Percentiles rank a stretch among this genome's conserved stretches.
Conservation (phyloP, 2,113 vertebrate species). For the Protobothrops flavoviridis region DNA sequence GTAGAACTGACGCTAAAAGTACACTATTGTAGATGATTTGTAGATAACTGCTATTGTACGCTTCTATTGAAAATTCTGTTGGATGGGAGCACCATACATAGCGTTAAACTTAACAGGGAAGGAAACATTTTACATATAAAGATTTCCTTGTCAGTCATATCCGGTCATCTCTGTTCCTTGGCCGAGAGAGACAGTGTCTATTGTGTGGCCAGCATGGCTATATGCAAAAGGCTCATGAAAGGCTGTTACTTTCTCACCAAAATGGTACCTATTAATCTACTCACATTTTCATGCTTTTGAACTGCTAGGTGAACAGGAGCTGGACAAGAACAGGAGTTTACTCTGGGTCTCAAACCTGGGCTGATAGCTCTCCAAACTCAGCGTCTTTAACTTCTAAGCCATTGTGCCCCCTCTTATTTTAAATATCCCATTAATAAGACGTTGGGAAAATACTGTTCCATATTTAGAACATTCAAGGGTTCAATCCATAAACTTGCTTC, state of each 20-base stretch:
- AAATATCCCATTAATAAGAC: not conserved
- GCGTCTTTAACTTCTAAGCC: not conserved
- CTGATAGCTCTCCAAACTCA: not conserved
- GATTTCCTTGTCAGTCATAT: not conserved
- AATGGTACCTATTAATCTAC: not conserved
- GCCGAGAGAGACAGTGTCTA: not conserved
- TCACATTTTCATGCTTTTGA: not conserved
- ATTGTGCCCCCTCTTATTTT: not conserved
- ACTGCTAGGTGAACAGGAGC: not conserved
- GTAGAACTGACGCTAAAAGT: not conserved
- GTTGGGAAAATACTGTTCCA: not conserved
- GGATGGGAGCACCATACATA: not conserved
- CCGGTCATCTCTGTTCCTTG: not conserved
- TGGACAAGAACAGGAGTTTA: not conserved
- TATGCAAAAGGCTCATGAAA: not conserved
- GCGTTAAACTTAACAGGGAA: not conserved
- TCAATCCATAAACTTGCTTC: not conserved
- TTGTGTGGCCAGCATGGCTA: not conserved
- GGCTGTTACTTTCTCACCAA: not conserved
- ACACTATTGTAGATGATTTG: not conserved
- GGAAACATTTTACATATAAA: not conserved
- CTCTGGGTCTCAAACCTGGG: not conserved
- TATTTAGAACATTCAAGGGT: not conserved
- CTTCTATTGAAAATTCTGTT: not conserved
- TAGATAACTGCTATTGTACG: not conserved